Conservation (phyloP, 2,888 invertebrate species). For the Achlya flavicornis region DNA sequence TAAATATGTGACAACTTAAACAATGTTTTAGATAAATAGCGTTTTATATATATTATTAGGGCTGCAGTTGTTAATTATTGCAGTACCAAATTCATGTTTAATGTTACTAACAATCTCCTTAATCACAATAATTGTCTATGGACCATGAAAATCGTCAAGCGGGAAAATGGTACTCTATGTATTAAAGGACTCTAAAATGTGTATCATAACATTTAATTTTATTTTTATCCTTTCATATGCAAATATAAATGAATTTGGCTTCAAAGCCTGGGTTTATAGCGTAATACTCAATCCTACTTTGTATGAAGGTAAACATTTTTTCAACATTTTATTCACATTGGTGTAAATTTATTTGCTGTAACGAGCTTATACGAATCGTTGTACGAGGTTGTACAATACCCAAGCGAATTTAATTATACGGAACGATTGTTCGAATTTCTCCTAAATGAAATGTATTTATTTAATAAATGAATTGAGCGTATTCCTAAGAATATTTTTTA, state of each 20-base stretch:
- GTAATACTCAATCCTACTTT: neutral
- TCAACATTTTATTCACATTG: neutral
- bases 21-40: no score
- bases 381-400: slow-evolving; percentile 33
- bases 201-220: neutral
- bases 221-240: neutral
- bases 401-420: slow-evolving; percentile 30
- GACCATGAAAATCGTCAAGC: no score
- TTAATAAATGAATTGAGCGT: neutral
- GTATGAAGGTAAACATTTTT: neutral
- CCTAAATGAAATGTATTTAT: neutral
- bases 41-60: no score
- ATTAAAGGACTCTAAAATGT: neutral
- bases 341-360: slow-evolving; percentile 13
- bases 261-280: neutral
- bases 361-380: slow-evolving; percentile 24
- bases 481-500: no score
- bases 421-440: slow-evolving; percentile 20
- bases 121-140: no score
- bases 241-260: neutral
- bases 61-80: no score
- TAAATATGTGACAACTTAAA: no score
- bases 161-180: neutral
- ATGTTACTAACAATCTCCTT: no score
- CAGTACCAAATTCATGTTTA: no score